Conservation (phyloP, 2,888 invertebrate genomes). For the Augiades crinisus region DNA sequence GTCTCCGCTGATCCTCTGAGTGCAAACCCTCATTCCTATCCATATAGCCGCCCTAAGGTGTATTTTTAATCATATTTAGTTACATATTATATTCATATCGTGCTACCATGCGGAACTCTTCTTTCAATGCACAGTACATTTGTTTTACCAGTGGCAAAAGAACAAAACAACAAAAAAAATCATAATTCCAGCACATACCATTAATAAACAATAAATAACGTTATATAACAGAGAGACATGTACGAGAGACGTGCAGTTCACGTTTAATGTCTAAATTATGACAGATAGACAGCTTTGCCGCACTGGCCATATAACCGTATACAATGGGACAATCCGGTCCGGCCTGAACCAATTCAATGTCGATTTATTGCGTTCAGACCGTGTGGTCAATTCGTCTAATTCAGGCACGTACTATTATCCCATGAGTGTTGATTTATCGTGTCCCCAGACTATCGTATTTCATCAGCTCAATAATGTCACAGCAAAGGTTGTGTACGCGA, state of each 20-base stretch:
- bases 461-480: constrained; percentile 24
- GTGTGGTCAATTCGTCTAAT: constrained; percentile 24
- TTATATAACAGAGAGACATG: background rate
- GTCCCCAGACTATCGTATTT: constrained; percentile 25
- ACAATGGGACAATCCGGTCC: background rate
- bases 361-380: constrained; percentile 17
- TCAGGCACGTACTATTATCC: constrained; percentile 25
- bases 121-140: no score
- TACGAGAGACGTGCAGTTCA: background rate
- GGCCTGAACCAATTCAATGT: constrained; percentile 1
- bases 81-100: no score
- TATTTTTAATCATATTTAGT: no score
- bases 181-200: no score
- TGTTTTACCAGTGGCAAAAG: no score
- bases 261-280: background rate
- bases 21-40: no score
- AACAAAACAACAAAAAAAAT: no score
- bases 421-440: constrained; percentile 27
- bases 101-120: no score
- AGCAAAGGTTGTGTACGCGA: constrained; percentile 23
- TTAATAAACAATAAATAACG: background rate
- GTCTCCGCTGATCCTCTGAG: no score
- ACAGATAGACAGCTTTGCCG: background rate
- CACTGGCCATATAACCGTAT: background rate
- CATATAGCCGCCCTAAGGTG: no score